These are phyloP conservation scores for Pterocles burchelli DNA, from an alignment of 2,113 vertebrate genomes.

Conservation along the genomic window DNA sequence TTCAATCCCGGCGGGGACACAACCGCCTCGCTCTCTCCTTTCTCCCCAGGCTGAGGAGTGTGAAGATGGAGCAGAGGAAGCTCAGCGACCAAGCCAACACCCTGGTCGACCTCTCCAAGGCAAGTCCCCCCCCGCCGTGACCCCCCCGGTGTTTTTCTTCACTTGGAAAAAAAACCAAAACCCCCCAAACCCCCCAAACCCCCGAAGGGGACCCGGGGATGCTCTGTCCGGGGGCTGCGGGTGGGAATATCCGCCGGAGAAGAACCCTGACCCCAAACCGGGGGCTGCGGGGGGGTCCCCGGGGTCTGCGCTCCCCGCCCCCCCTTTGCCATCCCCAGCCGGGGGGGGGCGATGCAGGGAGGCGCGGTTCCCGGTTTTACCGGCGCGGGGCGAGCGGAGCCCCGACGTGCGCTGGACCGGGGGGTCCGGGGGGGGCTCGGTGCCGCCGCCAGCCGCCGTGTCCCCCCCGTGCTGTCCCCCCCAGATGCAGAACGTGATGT, in stretches of 20 bases:
- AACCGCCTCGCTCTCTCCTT: slow-evolving; percentile 9
- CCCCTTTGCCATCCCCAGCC: too few relatives aligned
- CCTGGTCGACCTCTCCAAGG: slow-evolving; percentile 96
- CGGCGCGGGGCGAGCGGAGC: too few relatives aligned
- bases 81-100: slow-evolving; percentile 98
- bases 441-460: too few relatives aligned
- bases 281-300: too few relatives aligned
- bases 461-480: not conserved
- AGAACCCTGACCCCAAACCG: too few relatives aligned
- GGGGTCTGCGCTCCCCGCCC: too few relatives aligned
- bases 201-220: not conserved
- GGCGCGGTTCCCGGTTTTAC: too few relatives aligned
- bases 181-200: too few relatives aligned
- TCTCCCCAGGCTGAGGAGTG: slow-evolving; percentile 87
- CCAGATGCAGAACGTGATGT: slow-evolving; percentile 99
- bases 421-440: too few relatives aligned
- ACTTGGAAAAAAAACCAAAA: not conserved
- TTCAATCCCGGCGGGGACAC: not conserved
- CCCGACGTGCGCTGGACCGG: too few relatives aligned
- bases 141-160: not conserved
- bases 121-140: slow-evolving; percentile 52
- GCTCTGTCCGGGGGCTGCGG: not conserved
- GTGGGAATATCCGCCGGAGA: too few relatives aligned
- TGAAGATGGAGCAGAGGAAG: slow-evolving; percentile 99
- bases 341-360: too few relatives aligned